Evolutionary conservation across 2,888 invertebrate species (phyloP), one percentile per base, ranked within the genome.

Genomic region (Xestia sexstrigata): DNA sequence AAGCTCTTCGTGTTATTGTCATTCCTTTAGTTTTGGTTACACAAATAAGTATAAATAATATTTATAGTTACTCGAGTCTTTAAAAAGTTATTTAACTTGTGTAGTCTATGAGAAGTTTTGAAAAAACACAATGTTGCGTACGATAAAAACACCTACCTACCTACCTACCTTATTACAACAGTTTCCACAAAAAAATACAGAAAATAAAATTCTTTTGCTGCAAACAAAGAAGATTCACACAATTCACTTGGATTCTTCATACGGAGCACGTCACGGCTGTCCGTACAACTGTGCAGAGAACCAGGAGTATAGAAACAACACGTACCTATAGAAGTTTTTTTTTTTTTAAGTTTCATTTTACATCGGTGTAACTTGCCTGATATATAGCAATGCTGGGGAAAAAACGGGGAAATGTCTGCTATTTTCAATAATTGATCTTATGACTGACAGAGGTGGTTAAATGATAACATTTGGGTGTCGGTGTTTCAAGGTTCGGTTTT

Each of bases 211-310:
- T 62, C 1, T 72, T 58, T 35, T 20, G 6, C 55, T 72, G 42
- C 26, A n/a, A 73, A 70, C 39, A 81, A 73, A 84, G 23, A 23
- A 68, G 49, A 63, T 70, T 67, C 62, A n/a, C 26, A 70, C 55
- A 26, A 49, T 84, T 70, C 55, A 58, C 42, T 26, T 45, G 42
- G 52, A 76, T 67, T 76, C 55, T 70, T 76, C 52, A 76, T 58
- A 81, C 81, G 58, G 47, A 81, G 62, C 72, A 84, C 70, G 82
- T 84, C 67, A 60, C 52, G 45, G 52, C 71, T 72, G 47, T 67
- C 65, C 58, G 63, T 76, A 67, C 13, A 67, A 63, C 49, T 60
- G 62, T 76, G 66, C 70, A 69, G n/a, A 30, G 35, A 47, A 67
- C 35, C 6, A 30, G 17, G 55, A 80, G 71, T 17, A 6, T 30